Base-by-base conservation (phyloP, 1,140 invertebrate species). In the Drosophila erecta region DNA sequence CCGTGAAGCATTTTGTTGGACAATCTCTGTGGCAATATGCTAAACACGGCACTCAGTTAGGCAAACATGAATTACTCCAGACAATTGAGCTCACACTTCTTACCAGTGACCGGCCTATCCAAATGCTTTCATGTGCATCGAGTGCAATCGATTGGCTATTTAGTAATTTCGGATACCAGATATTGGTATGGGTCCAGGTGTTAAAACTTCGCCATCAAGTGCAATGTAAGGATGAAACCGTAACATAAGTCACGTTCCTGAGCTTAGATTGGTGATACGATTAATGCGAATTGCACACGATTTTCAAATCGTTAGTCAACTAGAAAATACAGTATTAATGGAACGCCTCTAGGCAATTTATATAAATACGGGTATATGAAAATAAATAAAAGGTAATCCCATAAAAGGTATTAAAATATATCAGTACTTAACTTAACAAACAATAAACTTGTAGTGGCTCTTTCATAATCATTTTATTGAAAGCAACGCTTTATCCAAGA, bases 21-120 rank as follows among this genome's bases (percentile, higher is more conserved):
- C 58, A 74, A 57, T 64, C 46, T 74, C 51, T 40, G 22, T 74
- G 44, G 60, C 53, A 72, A 65, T 53, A 76, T 76, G 71, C 70
- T 57, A 75, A 75, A 65, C 71, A 65, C 10, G 40, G 46, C 72
- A 66, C 71, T 75, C 55, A 67, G 54, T 38, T 76, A 15, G 61
- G 33, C 55, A 76, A 76, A 76, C 72, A 76, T 55, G 35, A 37
- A 40, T 11, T 22, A 24, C 37, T 46, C 7, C 14, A 15, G 41
- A 40, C 10, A 14, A 37, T 22, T 20, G 15, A 20, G 33, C 66
- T 35, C 20, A n/a, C 65, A 17, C 43, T 54, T 37, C 40, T 67
- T 50, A 56, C 41, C 56, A 49, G 76, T 65, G 73, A 61, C 69
- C 76, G 61, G 33, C 62, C 38, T 46, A 66, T 30, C 46, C 72